Conservation (phyloP, 1,140 invertebrate species). For the Danaus melanippus region DNA sequence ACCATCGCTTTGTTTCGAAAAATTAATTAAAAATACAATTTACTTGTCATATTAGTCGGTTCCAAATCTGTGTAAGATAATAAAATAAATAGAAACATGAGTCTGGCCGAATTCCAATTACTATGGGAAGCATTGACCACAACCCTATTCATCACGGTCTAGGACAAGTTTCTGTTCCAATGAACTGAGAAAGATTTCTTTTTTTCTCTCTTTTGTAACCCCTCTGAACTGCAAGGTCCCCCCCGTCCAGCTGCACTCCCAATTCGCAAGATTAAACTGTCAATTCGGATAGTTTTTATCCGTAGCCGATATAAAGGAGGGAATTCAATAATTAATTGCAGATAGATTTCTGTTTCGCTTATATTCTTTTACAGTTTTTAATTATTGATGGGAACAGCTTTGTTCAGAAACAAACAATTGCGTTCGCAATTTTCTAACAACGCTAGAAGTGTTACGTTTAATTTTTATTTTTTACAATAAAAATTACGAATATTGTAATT, state of each 20-base stretch:
- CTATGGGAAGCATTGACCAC: slow-evolving; percentile 22
- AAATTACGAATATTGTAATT: no score
- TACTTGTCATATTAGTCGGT: no score
- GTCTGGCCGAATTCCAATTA: slow-evolving; percentile 29
- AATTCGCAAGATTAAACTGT: slow-evolving; percentile 57
- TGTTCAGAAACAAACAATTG: no score
- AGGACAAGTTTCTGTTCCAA: slow-evolving; percentile 32
- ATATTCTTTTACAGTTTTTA: no score
- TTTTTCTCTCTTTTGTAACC: slow-evolving; percentile 18
- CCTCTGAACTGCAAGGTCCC: slow-evolving; percentile 13
- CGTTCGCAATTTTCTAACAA: not conserved
- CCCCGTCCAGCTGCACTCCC: slow-evolving; percentile 31
- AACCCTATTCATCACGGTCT: slow-evolving; percentile 32
- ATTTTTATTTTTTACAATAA: not conserved
- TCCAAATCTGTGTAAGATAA: slow-evolving; percentile 9
- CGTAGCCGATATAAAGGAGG: slow-evolving; percentile 13
- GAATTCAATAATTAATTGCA: slow-evolving; percentile 3
- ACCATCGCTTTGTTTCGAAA: no score
- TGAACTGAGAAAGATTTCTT: slow-evolving; percentile 33
- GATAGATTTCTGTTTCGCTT: no score
- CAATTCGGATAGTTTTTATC: slow-evolving; percentile 39
- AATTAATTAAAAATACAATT: no score
- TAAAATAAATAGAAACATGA: slow-evolving; percentile 26
- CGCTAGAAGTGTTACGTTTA: not conserved
- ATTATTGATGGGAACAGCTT: no score